A percentile compares a stretch with the other conserved stretches of the same genome.
These are phyloP conservation scores for Linnaemya vulpina DNA, from an alignment of 2,888 invertebrate genomes.

Conservation along the genomic window DNA sequence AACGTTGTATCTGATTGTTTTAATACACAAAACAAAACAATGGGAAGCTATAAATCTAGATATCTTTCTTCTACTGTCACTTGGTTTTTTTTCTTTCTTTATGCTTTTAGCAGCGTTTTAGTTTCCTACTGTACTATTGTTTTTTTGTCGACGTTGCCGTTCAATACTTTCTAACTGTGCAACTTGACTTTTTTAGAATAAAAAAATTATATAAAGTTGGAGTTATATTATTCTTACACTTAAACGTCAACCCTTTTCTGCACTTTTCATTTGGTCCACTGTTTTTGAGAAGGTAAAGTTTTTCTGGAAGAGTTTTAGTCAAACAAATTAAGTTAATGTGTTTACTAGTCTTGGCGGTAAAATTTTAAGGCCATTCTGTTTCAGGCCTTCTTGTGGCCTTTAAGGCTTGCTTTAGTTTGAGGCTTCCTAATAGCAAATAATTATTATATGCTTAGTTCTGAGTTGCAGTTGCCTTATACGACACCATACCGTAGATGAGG, in stretches of 20 bases:
- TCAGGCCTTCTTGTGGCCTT: too few relatives aligned
- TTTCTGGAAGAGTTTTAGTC: too few relatives aligned
- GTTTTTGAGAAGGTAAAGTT: neutral
- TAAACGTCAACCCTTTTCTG: conserved; percentile 8
- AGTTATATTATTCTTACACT: conserved; percentile 21
- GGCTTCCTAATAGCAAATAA: too few relatives aligned
- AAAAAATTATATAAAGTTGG: conserved; percentile 3
- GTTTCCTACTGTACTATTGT: conserved; percentile 41
- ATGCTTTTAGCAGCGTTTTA: conserved; percentile 23
- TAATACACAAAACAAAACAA: conserved; percentile 34
- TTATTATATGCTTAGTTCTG: too few relatives aligned
- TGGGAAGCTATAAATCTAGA: conserved; percentile 23
- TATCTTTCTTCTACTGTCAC: neutral
- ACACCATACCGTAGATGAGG: too few relatives aligned
- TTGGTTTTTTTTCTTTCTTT: neutral
- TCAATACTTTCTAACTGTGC: conserved; percentile 49
- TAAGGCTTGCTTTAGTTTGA: too few relatives aligned
- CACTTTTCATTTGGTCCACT: neutral
- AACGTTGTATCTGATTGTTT: conserved; percentile 10
- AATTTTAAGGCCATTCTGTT: too few relatives aligned
- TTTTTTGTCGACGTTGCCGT: conserved; percentile 9
- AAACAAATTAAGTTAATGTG: too few relatives aligned
- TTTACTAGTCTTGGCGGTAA: too few relatives aligned
- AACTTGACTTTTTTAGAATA: conserved; percentile 37
- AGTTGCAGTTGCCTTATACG: too few relatives aligned